phyloP scores from a whole-genome alignment of 2,797 vertebrate species.

The Sebastes steindachneri region DNA sequence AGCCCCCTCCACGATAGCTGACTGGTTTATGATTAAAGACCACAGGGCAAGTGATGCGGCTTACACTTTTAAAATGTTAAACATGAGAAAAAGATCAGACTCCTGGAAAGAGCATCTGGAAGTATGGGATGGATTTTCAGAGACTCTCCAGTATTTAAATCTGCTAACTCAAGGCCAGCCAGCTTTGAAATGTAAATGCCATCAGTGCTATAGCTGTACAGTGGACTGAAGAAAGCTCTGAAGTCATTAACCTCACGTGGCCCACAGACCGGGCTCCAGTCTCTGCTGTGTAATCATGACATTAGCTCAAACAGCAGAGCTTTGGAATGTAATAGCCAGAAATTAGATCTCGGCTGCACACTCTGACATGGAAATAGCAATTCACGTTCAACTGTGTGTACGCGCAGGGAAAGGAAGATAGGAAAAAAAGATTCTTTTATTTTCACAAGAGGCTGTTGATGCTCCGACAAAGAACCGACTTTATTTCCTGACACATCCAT shows the following conservation, averaged over 20 bases:
- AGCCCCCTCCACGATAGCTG: rapidly evolving
- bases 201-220: neutral
- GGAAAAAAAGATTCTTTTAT: neutral
- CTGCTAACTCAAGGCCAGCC: neutral
- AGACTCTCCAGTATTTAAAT: neutral
- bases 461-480: neutral
- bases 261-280: neutral
- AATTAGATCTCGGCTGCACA: neutral
- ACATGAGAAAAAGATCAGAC: neutral
- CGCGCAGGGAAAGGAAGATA: neutral
- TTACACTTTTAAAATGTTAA: neutral
- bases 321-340: neutral
- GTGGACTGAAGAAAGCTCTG: neutral
- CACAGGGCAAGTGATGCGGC: neutral
- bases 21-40: neutral
- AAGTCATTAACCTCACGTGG: slow-evolving; percentile 28
- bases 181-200: slow-evolving; percentile 31
- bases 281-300: slow-evolving; percentile 7
- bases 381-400: neutral
- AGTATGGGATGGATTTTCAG: neutral
- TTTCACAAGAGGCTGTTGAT: neutral
- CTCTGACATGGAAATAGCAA: neutral
- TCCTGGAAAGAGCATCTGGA: neutral
- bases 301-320: slow-evolving; percentile 20
- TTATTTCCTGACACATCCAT: neutral